Conservation (phyloP, 2,888 invertebrate species). For the Agrochola circellaris region DNA sequence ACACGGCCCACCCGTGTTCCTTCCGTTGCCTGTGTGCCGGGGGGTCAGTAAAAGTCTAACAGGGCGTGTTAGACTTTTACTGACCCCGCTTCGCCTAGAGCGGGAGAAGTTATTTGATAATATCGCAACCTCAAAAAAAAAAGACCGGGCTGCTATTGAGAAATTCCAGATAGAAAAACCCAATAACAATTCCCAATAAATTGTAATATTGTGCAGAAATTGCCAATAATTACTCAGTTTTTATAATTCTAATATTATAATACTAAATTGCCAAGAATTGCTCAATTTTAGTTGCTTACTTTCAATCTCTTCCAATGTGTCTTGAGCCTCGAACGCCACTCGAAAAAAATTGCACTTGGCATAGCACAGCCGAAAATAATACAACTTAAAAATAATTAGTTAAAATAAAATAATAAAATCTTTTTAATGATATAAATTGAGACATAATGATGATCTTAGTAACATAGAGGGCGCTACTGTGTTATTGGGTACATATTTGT, state of each 20-base stretch:
- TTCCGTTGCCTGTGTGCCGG: too few relatives aligned
- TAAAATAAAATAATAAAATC: conserved; percentile 4
- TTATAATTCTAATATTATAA: not conserved
- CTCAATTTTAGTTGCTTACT: not conserved
- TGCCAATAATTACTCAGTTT: not conserved
- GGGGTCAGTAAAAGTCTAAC: too few relatives aligned
- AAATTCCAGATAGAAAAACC: too few relatives aligned
- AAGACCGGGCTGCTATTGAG: not conserved
- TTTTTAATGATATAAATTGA: conserved; percentile 22
- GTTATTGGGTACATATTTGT: not conserved
- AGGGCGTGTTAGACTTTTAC: too few relatives aligned
- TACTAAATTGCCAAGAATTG: not conserved
- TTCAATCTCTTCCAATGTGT: too few relatives aligned
- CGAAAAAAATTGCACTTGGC: conserved; percentile 22
- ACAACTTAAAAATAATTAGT: conserved; percentile 15
- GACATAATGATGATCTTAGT: conserved; percentile 19
- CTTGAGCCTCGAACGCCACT: conserved; percentile 2
- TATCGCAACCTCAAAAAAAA: too few relatives aligned
- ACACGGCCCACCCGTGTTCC: too few relatives aligned
- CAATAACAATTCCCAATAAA: not conserved
- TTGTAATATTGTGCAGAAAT: not conserved
- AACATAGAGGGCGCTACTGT: conserved; percentile 34
- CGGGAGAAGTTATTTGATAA: too few relatives aligned
- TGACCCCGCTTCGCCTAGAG: too few relatives aligned
- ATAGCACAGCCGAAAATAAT: conserved; percentile 53